Conservation (phyloP, 2,888 invertebrate species). For the Ypsolopha scabrella region DNA sequence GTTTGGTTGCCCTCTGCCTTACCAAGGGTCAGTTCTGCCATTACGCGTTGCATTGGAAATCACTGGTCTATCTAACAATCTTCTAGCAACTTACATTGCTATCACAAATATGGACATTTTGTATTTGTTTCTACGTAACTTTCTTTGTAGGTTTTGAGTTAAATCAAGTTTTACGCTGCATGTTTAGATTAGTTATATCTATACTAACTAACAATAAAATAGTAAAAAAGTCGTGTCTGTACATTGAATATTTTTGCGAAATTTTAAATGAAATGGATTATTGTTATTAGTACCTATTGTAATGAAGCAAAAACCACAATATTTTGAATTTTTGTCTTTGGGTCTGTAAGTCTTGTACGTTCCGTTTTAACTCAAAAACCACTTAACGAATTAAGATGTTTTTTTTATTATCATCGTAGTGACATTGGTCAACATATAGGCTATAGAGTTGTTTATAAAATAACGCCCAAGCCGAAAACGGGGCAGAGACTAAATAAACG, state of each 20-base stretch:
- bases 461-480: no score
- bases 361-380: no score
- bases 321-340: no score
- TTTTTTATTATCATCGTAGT: background rate
- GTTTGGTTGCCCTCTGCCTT: background rate
- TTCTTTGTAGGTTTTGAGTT: background rate
- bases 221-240: no score
- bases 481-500: no score
- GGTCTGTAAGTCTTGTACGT: no score
- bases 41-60: constrained; percentile 50
- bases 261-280: no score
- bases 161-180: background rate
- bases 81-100: background rate
- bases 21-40: constrained; percentile 14
- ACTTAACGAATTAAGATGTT: no score
- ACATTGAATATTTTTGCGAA: no score
- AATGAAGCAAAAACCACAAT: no score
- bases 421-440: background rate
- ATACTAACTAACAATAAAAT: background rate
- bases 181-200: background rate
- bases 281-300: no score
- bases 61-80: constrained; percentile 17
- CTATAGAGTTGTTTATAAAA: no score
- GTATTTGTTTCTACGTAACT: background rate
- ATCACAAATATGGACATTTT: background rate